Evolutionary conservation across 2,888 invertebrate genomes (phyloP).

Genomic region (Cyclophora punctaria): DNA sequence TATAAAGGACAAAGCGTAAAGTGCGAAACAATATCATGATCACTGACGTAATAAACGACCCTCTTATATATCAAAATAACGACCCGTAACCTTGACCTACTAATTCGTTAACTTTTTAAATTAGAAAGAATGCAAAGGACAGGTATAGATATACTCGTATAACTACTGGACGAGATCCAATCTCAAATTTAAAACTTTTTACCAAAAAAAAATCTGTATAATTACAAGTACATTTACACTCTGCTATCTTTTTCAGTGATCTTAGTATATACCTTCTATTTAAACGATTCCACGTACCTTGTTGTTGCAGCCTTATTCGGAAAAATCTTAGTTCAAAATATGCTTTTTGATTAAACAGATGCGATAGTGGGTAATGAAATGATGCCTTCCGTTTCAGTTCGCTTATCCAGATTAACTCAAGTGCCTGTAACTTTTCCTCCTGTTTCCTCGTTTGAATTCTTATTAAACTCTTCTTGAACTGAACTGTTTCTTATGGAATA

Average conservation of each 20-base stretch:
- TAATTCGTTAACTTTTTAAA: no score
- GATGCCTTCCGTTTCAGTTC: constrained; percentile 43
- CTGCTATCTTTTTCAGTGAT: neutral
- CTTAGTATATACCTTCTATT: neutral
- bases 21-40: no score
- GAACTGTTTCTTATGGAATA: constrained; percentile 31
- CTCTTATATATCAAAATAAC: no score
- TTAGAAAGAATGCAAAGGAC: no score
- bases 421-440: constrained; percentile 43
- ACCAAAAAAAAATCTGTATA: neutral
- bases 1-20: no score
- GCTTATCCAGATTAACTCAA: constrained; percentile 52
- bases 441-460: constrained; percentile 48
- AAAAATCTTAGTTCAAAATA: constrained; percentile 10
- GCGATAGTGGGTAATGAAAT: constrained; percentile 50
- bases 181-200: neutral
- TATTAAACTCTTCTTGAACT: constrained; percentile 33
- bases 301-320: neutral
- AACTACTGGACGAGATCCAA: no score
- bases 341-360: constrained; percentile 44
- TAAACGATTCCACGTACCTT: neutral
- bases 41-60: no score
- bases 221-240: neutral
- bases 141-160: no score
- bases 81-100: no score